Conservation (phyloP, 1,140 invertebrate species). For the Drosophila equinoxialis region DNA sequence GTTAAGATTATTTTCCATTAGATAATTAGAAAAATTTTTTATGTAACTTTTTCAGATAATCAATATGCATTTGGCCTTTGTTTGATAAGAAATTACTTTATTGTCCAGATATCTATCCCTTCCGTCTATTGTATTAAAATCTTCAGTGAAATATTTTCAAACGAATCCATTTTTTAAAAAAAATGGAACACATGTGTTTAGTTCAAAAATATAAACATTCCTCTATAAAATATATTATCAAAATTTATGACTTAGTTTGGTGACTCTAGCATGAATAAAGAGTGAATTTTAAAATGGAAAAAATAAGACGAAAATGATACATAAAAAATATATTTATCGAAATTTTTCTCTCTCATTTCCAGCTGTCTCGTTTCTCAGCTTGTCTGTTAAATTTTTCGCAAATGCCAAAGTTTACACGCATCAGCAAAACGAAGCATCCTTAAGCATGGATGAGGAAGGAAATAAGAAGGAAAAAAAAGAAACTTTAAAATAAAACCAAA, state of each 20-base stretch:
- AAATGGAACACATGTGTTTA: too few species aligned
- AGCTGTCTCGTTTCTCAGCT: constrained; percentile 20
- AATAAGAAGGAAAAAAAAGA: constrained; percentile 12
- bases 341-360: neutral
- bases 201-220: too few species aligned
- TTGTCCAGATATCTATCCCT: too few species aligned
- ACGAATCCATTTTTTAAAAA: too few species aligned
- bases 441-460: constrained; percentile 34
- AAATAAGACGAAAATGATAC: constrained; percentile 1
- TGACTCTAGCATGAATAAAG: neutral
- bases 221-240: too few species aligned
- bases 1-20: too few species aligned
- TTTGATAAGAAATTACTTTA: too few species aligned
- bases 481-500: constrained; percentile 54
- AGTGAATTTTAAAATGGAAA: neutral
- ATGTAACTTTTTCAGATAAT: too few species aligned
- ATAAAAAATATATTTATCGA: constrained; percentile 15
- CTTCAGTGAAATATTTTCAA: too few species aligned
- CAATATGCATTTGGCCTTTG: too few species aligned
- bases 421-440: constrained; percentile 37
- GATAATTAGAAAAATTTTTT: too few species aligned
- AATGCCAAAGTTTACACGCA: constrained; percentile 63
- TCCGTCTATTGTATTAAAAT: too few species aligned
- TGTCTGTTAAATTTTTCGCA: constrained; percentile 56
- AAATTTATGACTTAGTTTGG: neutral